A percentile compares a stretch with the other conserved stretches of the same genome.
phyloP scores from a whole-genome alignment of 2,797 vertebrate species.

The Epinephelus malabaricus region DNA sequence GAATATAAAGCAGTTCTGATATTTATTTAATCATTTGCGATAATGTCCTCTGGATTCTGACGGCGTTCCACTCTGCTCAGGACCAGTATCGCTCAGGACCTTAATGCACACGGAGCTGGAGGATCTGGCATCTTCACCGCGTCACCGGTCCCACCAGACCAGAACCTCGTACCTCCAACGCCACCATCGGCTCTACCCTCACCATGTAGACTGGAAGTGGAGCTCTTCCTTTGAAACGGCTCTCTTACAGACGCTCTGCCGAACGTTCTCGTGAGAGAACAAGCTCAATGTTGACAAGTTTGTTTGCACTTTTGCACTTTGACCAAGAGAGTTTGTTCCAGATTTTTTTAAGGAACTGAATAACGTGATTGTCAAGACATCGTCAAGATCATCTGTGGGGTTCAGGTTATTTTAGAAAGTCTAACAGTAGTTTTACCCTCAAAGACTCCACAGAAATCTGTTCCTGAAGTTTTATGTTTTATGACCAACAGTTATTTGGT shows the following conservation, averaged over 20 bases:
- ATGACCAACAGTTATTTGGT: too few species aligned
- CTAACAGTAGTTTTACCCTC: too few species aligned
- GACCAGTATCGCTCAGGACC: neutral
- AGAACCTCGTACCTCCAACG: neutral
- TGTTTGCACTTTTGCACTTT: neutral
- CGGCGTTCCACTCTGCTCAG: neutral
- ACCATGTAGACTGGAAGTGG: conserved; percentile 82
- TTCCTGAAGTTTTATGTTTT: too few species aligned
- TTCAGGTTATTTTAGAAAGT: too few species aligned
- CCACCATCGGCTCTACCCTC: conserved; percentile 8
- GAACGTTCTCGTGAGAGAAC: conserved; percentile 76
- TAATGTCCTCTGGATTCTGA: conserved; percentile 41
- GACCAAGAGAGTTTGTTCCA: neutral
- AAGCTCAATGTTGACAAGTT: neutral
- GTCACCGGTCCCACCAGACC: conserved; percentile 36
- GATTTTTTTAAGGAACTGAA: neutral
- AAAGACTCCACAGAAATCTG: too few species aligned
- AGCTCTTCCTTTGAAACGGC: conserved; percentile 74
- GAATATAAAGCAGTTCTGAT: neutral
- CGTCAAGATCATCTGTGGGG: neutral
- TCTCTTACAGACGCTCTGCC: conserved; percentile 75
- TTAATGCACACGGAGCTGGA: conserved; percentile 74
- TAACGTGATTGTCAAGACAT: neutral
- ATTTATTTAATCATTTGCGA: neutral
- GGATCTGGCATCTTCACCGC: conserved; percentile 70